A percentile compares a stretch with the other conserved stretches of the same genome.
phyloP scores from a whole-genome alignment of 2,113 vertebrate species.

The Abramis brama region DNA sequence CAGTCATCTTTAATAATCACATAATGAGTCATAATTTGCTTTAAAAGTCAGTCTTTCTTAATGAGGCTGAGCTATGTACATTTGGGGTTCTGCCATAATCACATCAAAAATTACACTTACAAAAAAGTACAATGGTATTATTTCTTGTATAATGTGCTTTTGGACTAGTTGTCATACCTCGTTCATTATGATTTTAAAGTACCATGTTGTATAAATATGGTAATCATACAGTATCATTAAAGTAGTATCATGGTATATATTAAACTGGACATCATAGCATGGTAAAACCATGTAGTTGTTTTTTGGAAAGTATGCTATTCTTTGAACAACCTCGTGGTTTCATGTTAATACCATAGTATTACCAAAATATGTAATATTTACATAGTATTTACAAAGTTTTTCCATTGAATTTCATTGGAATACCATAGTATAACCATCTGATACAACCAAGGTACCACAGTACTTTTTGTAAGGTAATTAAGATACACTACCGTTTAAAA shows the following conservation, averaged over 20 bases:
- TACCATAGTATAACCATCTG: not conserved
- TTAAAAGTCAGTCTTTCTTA: not conserved
- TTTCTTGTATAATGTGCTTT: not conserved
- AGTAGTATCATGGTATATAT: not conserved
- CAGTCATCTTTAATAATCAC: slow-evolving; percentile 40
- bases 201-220: not conserved
- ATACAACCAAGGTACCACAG: not conserved
- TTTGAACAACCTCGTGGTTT: too few species aligned
- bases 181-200: not conserved
- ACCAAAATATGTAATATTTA: not conserved
- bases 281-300: too few species aligned
- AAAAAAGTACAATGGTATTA: not conserved
- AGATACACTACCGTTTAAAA: not conserved
- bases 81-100: not conserved
- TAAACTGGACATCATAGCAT: not conserved
- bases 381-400: not conserved
- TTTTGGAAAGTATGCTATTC: too few species aligned
- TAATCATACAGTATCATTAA: not conserved
- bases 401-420: not conserved
- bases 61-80: not conserved
- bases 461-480: not conserved
- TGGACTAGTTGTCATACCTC: not conserved
- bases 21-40: slow-evolving; percentile 26
- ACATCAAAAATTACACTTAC: slow-evolving; percentile 11
- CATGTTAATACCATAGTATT: not conserved